Evolutionary conservation across 2,888 invertebrate genomes (phyloP).

Genomic region (Hofmannophila pseudospretella): DNA sequence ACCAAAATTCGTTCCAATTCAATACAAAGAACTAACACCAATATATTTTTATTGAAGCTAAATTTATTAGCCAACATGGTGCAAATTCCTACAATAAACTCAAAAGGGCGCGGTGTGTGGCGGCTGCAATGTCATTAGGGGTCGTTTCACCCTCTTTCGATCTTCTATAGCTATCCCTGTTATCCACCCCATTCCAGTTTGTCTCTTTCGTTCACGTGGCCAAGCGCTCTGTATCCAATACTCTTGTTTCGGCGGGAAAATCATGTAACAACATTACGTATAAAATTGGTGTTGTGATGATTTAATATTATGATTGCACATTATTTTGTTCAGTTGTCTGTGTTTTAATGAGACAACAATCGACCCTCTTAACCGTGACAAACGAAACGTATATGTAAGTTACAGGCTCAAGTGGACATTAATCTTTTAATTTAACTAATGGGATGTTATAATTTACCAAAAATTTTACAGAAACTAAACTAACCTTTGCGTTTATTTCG

Average conservation of each 20-base stretch:
- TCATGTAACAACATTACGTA: neutral
- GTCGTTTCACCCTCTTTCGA: conserved; percentile 68
- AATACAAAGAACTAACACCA: neutral
- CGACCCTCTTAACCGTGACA: too few species aligned
- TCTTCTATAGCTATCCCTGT: conserved; percentile 50
- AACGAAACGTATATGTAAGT: too few species aligned
- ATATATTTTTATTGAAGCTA: conserved; percentile 1
- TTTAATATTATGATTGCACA: too few species aligned
- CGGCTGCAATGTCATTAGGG: conserved; percentile 59
- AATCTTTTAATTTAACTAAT: too few species aligned
- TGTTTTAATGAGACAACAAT: too few species aligned
- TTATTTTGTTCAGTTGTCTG: too few species aligned
- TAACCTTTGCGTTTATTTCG: neutral
- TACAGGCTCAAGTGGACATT: too few species aligned
- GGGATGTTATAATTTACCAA: too few species aligned
- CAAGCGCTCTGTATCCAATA: conserved; percentile 1
- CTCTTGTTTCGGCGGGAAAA: conserved; percentile 33
- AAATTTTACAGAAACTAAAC: too few species aligned
- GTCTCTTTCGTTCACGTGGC: conserved; percentile 42
- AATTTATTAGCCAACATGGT: conserved; percentile 7
- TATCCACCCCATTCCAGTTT: conserved; percentile 48
- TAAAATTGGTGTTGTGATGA: too few species aligned
- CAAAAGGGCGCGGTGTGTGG: conserved; percentile 33
- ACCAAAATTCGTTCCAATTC: too few species aligned
- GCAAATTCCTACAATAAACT: conserved; percentile 14